Percentiles rank a stretch among this genome's conserved stretches.
Evolutionary conservation across 2,113 vertebrate genomes (phyloP).

Genomic region (Labeo catla): DNA sequence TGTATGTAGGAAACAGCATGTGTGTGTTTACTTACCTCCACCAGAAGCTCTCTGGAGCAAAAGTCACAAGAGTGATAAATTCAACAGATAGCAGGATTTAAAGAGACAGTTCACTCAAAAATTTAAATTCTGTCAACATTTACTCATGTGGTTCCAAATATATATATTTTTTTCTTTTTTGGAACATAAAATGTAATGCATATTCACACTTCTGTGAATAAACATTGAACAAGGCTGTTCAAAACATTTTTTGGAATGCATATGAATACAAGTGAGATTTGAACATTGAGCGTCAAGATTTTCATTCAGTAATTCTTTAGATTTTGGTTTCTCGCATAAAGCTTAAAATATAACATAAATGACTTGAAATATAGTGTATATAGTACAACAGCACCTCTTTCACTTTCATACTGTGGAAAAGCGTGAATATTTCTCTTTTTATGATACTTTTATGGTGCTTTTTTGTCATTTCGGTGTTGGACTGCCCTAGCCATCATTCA

Average conservation of each 20-base stretch:
- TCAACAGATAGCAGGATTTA: background rate
- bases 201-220: background rate
- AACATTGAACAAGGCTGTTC: background rate
- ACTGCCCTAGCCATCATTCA: background rate
- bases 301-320: background rate
- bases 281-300: background rate
- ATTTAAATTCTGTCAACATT: background rate
- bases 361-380: background rate
- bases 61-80: background rate
- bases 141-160: background rate
- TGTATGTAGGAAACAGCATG: background rate
- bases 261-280: background rate
- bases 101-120: background rate
- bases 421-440: conserved; percentile 4
- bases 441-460: background rate
- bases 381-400: background rate
- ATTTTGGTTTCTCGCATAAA: background rate
- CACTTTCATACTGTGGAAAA: background rate
- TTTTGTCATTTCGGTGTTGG: background rate
- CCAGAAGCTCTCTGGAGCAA: conserved; percentile 18
- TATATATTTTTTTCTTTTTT: background rate
- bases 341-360: background rate
- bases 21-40: background rate
- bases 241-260: background rate
- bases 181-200: background rate